These are phyloP conservation scores for Gnathonemus longibarbis DNA, from an alignment of 2,113 vertebrate species.

Conservation along the genomic window DNA sequence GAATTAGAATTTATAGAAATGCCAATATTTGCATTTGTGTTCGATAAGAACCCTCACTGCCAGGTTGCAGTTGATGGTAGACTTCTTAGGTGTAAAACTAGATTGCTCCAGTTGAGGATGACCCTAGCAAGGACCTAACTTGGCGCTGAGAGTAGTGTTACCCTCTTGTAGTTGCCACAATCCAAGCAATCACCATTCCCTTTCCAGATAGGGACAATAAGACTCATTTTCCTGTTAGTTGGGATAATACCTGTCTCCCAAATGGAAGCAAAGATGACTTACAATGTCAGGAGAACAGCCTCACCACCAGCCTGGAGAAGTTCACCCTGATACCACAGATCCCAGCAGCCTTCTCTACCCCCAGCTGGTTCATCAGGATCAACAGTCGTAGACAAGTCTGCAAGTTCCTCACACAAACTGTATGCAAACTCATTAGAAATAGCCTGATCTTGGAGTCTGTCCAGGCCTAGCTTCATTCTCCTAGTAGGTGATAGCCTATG, in stretches of 20 bases:
- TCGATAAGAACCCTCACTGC: not conserved
- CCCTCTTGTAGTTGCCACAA: no score
- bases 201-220: no score
- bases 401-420: not conserved
- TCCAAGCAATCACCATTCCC: no score
- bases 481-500: not conserved
- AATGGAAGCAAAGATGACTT: no score
- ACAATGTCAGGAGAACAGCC: no score
- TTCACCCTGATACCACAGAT: no score
- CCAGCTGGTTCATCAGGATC: no score
- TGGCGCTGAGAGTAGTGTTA: not conserved
- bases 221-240: no score
- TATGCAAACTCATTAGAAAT: not conserved
- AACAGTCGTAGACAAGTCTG: not conserved
- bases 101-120: not conserved
- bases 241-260: no score
- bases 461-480: not conserved
- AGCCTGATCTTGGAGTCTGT: not conserved
- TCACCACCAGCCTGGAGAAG: no score
- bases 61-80: not conserved
- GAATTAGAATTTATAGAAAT: not conserved
- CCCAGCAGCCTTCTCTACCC: no score
- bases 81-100: not conserved
- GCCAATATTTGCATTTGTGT: not conserved
- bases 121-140: not conserved